Evolutionary conservation across 2,888 invertebrate species (phyloP).

Genomic region (Drosophila pegasa): DNA sequence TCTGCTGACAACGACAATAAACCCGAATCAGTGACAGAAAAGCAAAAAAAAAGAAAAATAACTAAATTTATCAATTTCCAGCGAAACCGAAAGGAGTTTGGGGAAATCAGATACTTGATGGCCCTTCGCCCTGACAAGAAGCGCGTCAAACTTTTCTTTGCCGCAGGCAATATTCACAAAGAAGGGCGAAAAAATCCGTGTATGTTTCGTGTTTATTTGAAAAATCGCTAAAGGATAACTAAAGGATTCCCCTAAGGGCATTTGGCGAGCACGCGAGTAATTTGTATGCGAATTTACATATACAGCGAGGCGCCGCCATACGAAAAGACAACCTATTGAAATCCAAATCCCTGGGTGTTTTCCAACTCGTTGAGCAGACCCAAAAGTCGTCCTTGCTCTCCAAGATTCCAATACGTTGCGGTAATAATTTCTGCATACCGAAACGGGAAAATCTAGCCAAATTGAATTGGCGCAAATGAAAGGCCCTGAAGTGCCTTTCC

Average conservation of each 20-base stretch:
- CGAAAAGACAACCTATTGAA: constrained; percentile 13
- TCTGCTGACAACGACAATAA: constrained; percentile 63
- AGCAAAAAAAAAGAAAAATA: constrained; percentile 17
- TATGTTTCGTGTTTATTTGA: constrained; percentile 73
- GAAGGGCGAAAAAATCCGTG: background rate
- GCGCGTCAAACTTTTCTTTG: constrained; percentile 63
- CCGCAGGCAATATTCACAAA: constrained; percentile 47
- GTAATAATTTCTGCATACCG: constrained; percentile 82
- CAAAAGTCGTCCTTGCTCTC: constrained; percentile 25
- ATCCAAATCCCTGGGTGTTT: constrained; percentile 71
- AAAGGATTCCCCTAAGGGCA: constrained; percentile 78
- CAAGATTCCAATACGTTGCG: constrained; percentile 41
- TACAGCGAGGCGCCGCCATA: constrained; percentile 25
- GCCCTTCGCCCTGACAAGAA: constrained; percentile 50
- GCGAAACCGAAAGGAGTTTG: constrained; percentile 43
- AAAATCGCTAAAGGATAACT: constrained; percentile 81
- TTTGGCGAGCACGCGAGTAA: constrained; percentile 79
- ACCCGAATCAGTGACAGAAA: constrained; percentile 61
- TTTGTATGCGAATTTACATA: constrained; percentile 83
- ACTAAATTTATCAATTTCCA: constrained; percentile 44
- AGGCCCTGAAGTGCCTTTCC: constrained; percentile 41
- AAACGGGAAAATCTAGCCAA: constrained; percentile 74
- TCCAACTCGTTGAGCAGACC: constrained; percentile 77
- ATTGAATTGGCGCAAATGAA: constrained; percentile 77
- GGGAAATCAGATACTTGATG: constrained; percentile 72